phyloP scores from a whole-genome alignment of 2,888 invertebrate species.

The Cremastinae sp. region DNA sequence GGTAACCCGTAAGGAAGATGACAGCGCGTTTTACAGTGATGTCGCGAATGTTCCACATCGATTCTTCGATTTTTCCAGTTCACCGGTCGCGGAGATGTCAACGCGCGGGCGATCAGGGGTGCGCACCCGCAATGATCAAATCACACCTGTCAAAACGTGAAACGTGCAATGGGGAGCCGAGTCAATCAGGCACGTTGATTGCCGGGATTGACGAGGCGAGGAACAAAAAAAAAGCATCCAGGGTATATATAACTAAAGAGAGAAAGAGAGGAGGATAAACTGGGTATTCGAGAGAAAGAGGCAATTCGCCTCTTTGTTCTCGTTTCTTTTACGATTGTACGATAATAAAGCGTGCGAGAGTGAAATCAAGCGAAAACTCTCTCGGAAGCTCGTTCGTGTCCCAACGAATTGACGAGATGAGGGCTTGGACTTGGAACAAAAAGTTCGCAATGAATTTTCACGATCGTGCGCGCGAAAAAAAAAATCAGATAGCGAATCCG shows the following conservation, averaged over 20 bases:
- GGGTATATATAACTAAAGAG: no score
- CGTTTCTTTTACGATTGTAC: conserved; percentile 26
- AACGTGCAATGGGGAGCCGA: conserved; percentile 38
- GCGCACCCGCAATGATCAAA: neutral
- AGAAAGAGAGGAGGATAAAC: no score
- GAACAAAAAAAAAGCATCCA: no score
- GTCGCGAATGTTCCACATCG: no score
- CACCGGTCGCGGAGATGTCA: no score
- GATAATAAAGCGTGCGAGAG: conserved; percentile 22
- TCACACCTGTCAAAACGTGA: conserved; percentile 4
- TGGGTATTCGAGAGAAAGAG: no score
- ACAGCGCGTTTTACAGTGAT: no score
- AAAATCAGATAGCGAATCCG: neutral
- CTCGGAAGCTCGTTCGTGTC: conserved; percentile 24
- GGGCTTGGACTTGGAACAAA: conserved; percentile 15
- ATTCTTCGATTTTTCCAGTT: no score
- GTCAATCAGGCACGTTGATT: conserved; percentile 53
- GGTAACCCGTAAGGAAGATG: no score
- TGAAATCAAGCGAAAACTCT: conserved; percentile 47
- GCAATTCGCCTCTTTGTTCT: neutral
- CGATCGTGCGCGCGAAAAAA: neutral
- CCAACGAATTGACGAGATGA: conserved; percentile 20
- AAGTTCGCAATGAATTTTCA: conserved; percentile 49
- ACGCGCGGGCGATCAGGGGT: no score
- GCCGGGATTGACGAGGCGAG: conserved; percentile 12